Evolutionary conservation across 2,888 invertebrate genomes (phyloP), one percentile per base, ranked within the genome.

Genomic region (Arctia plantaginis): DNA sequence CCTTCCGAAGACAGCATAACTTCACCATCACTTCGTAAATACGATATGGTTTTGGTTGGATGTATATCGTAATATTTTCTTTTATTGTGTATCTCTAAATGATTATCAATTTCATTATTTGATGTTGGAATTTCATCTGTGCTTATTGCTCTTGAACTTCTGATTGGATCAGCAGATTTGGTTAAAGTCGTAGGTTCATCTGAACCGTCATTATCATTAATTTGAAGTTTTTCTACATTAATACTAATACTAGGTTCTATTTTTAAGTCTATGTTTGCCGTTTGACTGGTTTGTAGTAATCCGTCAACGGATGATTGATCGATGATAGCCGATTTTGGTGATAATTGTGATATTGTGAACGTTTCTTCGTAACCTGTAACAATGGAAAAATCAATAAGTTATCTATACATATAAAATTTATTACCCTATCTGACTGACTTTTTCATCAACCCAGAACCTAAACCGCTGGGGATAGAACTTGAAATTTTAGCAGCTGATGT

Each of bases 311-410:
- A 86, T 66, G 84, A 74, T 59, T 78, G 82, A 33, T 93, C 86
- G 62, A 90, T 83, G 44, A 86, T 88, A 7, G 92, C 95, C 0
- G 97, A 97, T 89, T 97, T 97, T 81, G 97, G 97, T 81, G 97
- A 97, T 76, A 97, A 95, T 89, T 97, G 97, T 3, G 97, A 97
- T 93, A 97, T 96, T 66, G 96, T 95, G 89, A 96, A 96, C 27
- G 91, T 87, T 82, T 96, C 96, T 83, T 96, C 96, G 79, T 96
- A 93, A 79, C 95, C 96, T 96, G 95, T 51, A 96, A 96, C 75
- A 79, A 76, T 77, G 71, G 82, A 85, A 73, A 69, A 12, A 39
- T 8, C 23, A 27, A 64, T 71, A 27, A 66, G 33, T 74, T 51
- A 23, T 27, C 62, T 66, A 66, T 59, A 23, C 8, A 33, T 18